Conservation (phyloP, 2,797 vertebrate species). For the Dicrostonyx torquatus region DNA sequence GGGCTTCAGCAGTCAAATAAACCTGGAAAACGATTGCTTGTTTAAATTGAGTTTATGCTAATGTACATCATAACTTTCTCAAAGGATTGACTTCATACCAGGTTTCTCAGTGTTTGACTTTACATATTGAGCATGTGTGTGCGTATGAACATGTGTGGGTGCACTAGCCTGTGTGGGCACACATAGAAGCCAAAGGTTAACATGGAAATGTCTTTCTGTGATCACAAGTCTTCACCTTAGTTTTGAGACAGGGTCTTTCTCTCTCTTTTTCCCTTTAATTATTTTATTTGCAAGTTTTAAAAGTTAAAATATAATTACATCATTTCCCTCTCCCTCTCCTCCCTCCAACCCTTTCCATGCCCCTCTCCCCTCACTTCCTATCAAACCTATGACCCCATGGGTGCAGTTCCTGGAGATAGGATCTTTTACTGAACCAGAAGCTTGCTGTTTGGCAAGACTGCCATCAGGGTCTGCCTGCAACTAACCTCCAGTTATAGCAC, state of each 20-base stretch:
- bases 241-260: background rate
- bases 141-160: background rate
- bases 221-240: background rate
- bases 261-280: background rate
- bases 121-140: background rate
- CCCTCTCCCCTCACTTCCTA: background rate
- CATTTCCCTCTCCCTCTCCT: background rate
- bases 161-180: background rate
- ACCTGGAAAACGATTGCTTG: background rate
- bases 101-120: background rate
- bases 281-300: background rate
- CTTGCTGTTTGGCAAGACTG: background rate
- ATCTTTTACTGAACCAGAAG: background rate
- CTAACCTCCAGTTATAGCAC: background rate
- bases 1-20: background rate
- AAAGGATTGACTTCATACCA: background rate
- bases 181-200: background rate
- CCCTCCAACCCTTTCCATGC: no score
- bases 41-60: background rate
- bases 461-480: background rate
- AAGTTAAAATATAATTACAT: background rate
- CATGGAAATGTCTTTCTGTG: background rate
- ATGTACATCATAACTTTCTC: background rate
- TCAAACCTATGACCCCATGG: background rate
- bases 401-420: background rate